These are phyloP conservation scores for Semicossyphus pulcher DNA, from an alignment of 2,113 vertebrate genomes.

Conservation along the genomic window DNA sequence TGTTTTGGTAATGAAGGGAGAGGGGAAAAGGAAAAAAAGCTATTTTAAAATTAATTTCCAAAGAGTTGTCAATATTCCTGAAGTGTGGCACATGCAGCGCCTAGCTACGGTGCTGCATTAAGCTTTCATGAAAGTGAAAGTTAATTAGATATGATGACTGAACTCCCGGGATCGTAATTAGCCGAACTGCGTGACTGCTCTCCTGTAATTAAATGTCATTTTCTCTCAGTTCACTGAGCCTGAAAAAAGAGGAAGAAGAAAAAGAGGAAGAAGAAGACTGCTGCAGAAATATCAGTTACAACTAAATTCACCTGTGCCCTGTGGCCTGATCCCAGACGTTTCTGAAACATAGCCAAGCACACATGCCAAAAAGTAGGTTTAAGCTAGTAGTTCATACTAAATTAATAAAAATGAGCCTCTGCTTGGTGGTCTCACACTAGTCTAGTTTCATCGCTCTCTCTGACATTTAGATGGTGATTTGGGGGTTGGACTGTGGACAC, in stretches of 20 bases:
- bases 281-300: conserved; percentile 77
- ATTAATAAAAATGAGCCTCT: conserved; percentile 44
- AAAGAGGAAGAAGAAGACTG: conserved; percentile 18
- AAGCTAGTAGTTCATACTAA: conserved; percentile 27
- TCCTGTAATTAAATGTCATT: conserved; percentile 95
- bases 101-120: conserved; percentile 84
- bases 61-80: conserved; percentile 84
- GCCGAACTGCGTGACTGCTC: conserved; percentile 89
- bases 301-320: conserved; percentile 75
- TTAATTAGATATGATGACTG: conserved; percentile 95
- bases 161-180: conserved; percentile 93
- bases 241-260: conserved; percentile 67
- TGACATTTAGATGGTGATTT: conserved; percentile 33
- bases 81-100: conserved; percentile 78
- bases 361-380: conserved; percentile 40
- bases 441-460: conserved; percentile 17
- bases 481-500: background rate
- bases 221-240: conserved; percentile 86
- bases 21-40: conserved; percentile 33
- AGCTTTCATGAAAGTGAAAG: conserved; percentile 93
- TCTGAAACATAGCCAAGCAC: background rate
- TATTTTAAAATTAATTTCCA: conserved; percentile 81
- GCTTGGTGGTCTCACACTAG: background rate
- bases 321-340: conserved; percentile 48
- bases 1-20: background rate